phyloP scores from a whole-genome alignment of 2,113 vertebrate species.

The Naja naja region DNA sequence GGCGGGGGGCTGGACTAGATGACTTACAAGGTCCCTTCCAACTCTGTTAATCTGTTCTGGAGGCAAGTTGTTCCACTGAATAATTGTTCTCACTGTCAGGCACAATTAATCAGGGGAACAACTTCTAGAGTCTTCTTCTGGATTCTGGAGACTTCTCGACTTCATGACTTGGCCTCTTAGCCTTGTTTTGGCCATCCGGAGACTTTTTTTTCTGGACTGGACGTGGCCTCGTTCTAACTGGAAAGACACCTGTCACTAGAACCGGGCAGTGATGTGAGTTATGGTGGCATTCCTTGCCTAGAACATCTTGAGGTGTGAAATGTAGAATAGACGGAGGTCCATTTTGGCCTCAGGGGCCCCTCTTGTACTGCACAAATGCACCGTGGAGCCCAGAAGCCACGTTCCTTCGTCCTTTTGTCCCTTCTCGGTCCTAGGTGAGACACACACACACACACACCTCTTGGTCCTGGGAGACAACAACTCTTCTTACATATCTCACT shows the following conservation, averaged over 20 bases:
- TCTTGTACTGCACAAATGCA: neutral
- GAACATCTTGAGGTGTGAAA: neutral
- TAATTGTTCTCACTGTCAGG: neutral
- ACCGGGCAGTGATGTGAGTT: neutral
- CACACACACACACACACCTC: neutral
- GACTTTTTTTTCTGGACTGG: neutral
- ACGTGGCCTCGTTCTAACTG: neutral
- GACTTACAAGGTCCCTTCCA: too few species aligned
- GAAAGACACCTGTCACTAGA: neutral
- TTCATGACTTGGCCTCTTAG: neutral
- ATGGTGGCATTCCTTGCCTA: neutral
- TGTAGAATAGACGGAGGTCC: neutral
- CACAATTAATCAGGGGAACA: neutral
- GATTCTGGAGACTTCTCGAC: neutral
- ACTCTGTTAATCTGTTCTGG: neutral
- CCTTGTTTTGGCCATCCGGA: neutral
- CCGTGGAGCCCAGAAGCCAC: too few species aligned
- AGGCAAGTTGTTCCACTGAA: neutral
- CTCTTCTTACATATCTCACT: neutral
- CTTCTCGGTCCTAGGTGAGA: neutral
- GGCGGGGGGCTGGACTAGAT: too few species aligned
- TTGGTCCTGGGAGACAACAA: neutral
- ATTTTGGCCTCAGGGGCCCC: neutral
- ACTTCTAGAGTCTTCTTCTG: neutral
- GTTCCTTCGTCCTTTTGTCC: neutral